Percentiles rank a stretch among this genome's conserved stretches.
These are phyloP conservation scores for Biston betularia DNA, from an alignment of 2,888 invertebrate species.

Conservation along the genomic window DNA sequence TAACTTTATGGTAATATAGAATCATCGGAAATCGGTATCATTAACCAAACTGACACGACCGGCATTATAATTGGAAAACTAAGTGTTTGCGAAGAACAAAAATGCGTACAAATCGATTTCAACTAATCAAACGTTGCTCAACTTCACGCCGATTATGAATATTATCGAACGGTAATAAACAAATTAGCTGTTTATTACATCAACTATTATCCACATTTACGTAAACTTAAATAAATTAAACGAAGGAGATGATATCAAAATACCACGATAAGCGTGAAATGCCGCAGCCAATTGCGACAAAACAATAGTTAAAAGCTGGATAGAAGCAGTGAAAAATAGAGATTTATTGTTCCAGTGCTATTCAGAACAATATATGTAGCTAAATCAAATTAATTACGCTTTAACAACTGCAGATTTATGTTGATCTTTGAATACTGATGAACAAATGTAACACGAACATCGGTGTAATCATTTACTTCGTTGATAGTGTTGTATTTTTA, in stretches of 20 bases:
- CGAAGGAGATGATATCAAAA: constrained; percentile 35
- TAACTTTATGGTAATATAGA: constrained; percentile 6
- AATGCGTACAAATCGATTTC: constrained; percentile 43
- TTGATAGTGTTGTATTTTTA: too few relatives aligned
- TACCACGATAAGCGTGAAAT: constrained; percentile 53
- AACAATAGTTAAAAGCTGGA: constrained; percentile 36
- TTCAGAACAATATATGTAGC: constrained; percentile 2
- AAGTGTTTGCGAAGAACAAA: constrained; percentile 24
- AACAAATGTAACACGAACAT: not conserved
- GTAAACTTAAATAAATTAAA: constrained; percentile 37
- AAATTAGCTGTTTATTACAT: constrained; percentile 42
- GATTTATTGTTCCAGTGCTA: constrained; percentile 11
- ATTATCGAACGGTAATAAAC: constrained; percentile 41
- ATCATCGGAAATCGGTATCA: constrained; percentile 25
- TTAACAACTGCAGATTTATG: not conserved
- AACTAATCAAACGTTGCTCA: constrained; percentile 52
- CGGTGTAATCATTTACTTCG: too few relatives aligned
- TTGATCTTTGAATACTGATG: not conserved
- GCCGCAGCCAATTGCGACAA: constrained; percentile 49
- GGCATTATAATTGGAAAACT: constrained; percentile 34
- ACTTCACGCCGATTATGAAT: constrained; percentile 48
- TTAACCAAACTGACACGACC: constrained; percentile 22
- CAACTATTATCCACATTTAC: constrained; percentile 42
- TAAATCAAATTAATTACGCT: not conserved
- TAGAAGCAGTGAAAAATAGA: constrained; percentile 24